Percentiles rank a stretch among this genome's conserved stretches.
Conservation (phyloP, 2,113 vertebrate genomes). For the Amphiprion percula region DNA sequence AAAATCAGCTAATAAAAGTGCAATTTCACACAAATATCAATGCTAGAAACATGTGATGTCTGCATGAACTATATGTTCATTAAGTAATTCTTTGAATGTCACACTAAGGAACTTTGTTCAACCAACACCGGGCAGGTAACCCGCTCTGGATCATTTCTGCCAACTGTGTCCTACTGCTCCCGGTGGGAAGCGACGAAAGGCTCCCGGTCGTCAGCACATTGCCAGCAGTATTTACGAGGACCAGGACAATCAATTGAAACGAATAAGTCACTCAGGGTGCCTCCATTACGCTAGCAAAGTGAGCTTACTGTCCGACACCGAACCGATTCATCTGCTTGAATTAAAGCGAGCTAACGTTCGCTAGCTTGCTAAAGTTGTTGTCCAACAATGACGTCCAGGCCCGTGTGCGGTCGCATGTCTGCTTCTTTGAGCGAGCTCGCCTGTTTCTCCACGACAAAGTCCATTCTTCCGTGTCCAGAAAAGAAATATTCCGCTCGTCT, state of each 20-base stretch:
- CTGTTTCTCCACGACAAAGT: conserved; percentile 55
- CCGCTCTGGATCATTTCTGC: conserved; percentile 24
- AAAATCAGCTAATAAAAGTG: conserved; percentile 45
- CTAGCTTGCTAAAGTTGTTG: conserved; percentile 77
- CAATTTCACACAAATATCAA: conserved; percentile 48
- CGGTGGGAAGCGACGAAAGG: conserved; percentile 19
- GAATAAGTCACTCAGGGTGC: conserved; percentile 66
- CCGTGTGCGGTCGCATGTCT: conserved; percentile 56
- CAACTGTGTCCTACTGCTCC: conserved; percentile 24
- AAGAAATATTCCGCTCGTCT: conserved; percentile 49
- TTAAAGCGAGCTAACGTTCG: conserved; percentile 62
- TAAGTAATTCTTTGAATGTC: conserved; percentile 16
- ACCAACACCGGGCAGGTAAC: conserved; percentile 15
- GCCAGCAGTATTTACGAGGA: conserved; percentile 32
- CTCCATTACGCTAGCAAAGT: conserved; percentile 74
- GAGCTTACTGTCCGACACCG: conserved; percentile 52
- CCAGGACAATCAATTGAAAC: conserved; percentile 36
- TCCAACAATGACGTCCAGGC: conserved; percentile 75
- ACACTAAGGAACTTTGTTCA: conserved; percentile 50
- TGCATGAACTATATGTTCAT: conserved; percentile 13
- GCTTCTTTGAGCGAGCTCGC: conserved; percentile 39
- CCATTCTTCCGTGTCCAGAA: conserved; percentile 58
- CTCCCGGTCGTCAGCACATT: conserved; percentile 60
- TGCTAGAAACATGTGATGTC: conserved; percentile 18
- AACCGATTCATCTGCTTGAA: conserved; percentile 71